These are phyloP conservation scores for Apomyelois bistriatella DNA, from an alignment of 2,888 invertebrate genomes.

Conservation along the genomic window DNA sequence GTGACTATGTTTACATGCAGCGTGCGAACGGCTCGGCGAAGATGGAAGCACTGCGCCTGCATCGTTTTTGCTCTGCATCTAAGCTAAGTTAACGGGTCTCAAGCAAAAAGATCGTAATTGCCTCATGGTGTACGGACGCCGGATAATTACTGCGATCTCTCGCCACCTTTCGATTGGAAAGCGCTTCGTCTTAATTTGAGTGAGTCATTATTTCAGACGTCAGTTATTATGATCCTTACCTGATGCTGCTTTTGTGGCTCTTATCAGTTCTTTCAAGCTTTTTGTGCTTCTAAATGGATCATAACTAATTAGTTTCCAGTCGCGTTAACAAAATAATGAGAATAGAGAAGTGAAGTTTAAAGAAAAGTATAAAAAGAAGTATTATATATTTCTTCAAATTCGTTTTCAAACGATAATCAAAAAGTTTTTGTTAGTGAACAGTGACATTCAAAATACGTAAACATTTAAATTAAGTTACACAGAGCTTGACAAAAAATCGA, in stretches of 20 bases:
- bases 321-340: neutral
- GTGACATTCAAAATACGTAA: too few species aligned
- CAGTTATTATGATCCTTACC: conserved; percentile 37
- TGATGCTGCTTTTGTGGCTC: conserved; percentile 12
- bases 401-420: too few species aligned
- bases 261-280: conserved; percentile 11
- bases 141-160: conserved; percentile 69
- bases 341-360: neutral
- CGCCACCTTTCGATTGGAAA: conserved; percentile 78
- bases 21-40: conserved; percentile 55
- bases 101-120: conserved; percentile 76
- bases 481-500: too few species aligned
- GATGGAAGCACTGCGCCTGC: conserved; percentile 55
- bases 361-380: too few species aligned
- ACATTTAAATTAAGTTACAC: too few species aligned
- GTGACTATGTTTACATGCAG: conserved; percentile 25
- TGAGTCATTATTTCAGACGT: conserved; percentile 51
- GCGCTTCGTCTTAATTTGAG: conserved; percentile 64
- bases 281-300: conserved; percentile 26
- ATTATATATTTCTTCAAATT: too few species aligned
- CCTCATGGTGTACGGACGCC: conserved; percentile 52
- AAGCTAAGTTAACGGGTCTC: conserved; percentile 71
- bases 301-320: neutral
- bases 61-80: conserved; percentile 65
- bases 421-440: too few species aligned